Evolutionary conservation across 2,113 vertebrate species (phyloP).

Genomic region (Empidonax traillii): DNA sequence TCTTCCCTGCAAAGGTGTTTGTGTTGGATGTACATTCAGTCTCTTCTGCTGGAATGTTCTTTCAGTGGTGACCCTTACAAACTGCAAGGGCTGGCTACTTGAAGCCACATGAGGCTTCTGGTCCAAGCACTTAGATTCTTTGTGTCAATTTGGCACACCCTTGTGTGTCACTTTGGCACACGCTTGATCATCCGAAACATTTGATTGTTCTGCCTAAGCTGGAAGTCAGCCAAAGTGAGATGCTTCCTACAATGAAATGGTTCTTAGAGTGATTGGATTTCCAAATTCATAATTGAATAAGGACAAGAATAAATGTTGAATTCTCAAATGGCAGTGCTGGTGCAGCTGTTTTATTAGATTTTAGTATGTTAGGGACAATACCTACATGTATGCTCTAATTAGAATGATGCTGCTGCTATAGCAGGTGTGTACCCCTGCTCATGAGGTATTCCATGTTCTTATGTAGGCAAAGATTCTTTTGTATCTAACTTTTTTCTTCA

Average conservation of each 20-base stretch:
- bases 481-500: background rate
- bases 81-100: background rate
- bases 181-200: background rate
- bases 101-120: background rate
- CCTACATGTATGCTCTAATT: accelerated
- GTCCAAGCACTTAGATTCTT: background rate
- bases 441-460: background rate
- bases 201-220: background rate
- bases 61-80: background rate
- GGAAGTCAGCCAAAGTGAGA: background rate
- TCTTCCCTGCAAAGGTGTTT: background rate
- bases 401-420: background rate
- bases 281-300: background rate
- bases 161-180: background rate
- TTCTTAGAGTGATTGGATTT: background rate
- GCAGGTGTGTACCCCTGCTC: background rate
- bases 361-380: background rate
- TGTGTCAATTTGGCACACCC: background rate
- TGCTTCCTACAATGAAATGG: background rate
- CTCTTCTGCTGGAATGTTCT: background rate
- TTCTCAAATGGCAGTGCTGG: background rate
- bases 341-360: background rate
- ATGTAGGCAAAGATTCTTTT: background rate
- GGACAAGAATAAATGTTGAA: background rate
- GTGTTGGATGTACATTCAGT: background rate